phyloP scores from a whole-genome alignment of 2,888 invertebrate genomes.

The Saturnia pavonia region DNA sequence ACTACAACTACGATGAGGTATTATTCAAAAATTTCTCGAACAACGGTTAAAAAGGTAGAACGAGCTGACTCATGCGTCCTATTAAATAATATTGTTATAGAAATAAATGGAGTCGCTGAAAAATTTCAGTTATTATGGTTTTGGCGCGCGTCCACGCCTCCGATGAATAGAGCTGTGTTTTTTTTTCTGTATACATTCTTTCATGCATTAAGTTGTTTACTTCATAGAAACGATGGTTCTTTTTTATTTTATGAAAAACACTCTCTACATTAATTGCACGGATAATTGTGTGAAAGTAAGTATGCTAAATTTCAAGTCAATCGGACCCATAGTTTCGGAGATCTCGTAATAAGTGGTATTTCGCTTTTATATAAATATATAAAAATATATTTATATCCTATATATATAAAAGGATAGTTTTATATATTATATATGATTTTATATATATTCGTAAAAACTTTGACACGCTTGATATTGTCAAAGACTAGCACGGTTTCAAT shows the following conservation, averaged over 20 bases:
- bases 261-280: background rate
- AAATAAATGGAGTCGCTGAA: slow-evolving; percentile 14
- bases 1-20: background rate
- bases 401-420: too few species aligned
- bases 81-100: slow-evolving; percentile 20
- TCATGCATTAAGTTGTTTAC: slow-evolving; percentile 13
- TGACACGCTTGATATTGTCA: too few species aligned
- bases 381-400: too few species aligned
- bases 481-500: too few species aligned
- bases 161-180: slow-evolving; percentile 25
- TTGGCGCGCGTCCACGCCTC: slow-evolving; percentile 16
- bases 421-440: too few species aligned
- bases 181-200: slow-evolving; percentile 24
- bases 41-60: background rate
- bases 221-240: background rate
- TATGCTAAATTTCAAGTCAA: too few species aligned
- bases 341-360: too few species aligned
- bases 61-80: slow-evolving; percentile 9
- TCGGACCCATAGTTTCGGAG: too few species aligned
- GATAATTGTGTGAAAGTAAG: too few species aligned
- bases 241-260: background rate
- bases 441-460: too few species aligned
- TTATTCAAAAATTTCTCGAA: background rate
- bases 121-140: slow-evolving; percentile 15
- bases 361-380: too few species aligned